Conservation (phyloP, 2,888 invertebrate genomes). For the Orchesella flavescens region DNA sequence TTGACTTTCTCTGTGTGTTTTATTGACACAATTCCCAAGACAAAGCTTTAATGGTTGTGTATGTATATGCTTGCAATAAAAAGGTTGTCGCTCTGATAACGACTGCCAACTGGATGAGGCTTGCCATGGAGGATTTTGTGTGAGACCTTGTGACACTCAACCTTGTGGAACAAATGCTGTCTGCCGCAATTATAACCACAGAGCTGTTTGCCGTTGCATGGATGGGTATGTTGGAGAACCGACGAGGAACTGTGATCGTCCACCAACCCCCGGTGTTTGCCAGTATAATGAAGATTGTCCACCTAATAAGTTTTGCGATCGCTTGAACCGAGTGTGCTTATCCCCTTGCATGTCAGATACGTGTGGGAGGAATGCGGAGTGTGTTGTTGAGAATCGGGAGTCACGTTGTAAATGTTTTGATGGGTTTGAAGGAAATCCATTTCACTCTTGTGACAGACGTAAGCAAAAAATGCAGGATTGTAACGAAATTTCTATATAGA, state of each 20-base stretch:
- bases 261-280: slow-evolving; percentile 81
- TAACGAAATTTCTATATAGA: no score
- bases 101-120: slow-evolving; percentile 90
- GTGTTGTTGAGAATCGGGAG: slow-evolving; percentile 84
- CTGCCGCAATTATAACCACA: slow-evolving; percentile 84
- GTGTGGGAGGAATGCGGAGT: slow-evolving; percentile 86
- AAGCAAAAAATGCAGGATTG: slow-evolving; percentile 64
- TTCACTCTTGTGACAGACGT: slow-evolving; percentile 82
- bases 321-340: slow-evolving; percentile 87
- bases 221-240: slow-evolving; percentile 85
- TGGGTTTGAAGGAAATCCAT: slow-evolving; percentile 86
- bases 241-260: slow-evolving; percentile 73
- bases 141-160: slow-evolving; percentile 79
- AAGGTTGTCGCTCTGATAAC: slow-evolving; percentile 79
- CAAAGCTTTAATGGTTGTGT: slow-evolving; percentile 4
- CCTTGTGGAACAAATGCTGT: slow-evolving; percentile 82
- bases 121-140: slow-evolving; percentile 82
- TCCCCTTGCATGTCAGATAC: slow-evolving; percentile 85
- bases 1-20: background rate
- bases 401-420: slow-evolving; percentile 84
- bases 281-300: slow-evolving; percentile 94
- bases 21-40: background rate
- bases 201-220: slow-evolving; percentile 87
- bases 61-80: background rate
- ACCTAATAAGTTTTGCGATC: slow-evolving; percentile 87